Base-by-base conservation (phyloP, 64 coral and sea anemone genomes). In the Pachyseris speciosa region DNA sequence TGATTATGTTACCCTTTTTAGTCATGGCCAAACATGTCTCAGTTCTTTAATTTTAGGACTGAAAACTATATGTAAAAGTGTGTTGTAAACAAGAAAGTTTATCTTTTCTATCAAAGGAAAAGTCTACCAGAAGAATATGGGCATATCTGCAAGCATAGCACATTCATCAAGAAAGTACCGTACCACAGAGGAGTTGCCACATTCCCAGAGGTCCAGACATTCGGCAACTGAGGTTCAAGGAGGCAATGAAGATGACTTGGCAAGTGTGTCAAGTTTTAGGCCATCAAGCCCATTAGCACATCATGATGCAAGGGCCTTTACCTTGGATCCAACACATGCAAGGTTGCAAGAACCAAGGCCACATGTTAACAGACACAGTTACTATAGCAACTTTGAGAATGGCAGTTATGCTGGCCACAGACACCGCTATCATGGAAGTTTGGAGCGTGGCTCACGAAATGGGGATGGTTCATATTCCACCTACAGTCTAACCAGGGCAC, bases 61-160 rank as follows among this genome's bases (percentile, higher is more conserved):
- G n/a, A n/a, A n/a, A n/a, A n/a, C n/a, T n/a, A n/a, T n/a, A n/a
- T n/a, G n/a, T n/a, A n/a, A n/a, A n/a, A n/a, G n/a, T n/a, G n/a
- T n/a, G n/a, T n/a, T n/a, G n/a, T n/a, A n/a, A n/a, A n/a, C n/a
- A n/a, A n/a, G n/a, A n/a, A n/a, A n/a, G n/a, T n/a, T n/a, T n/a
- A 10, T 48, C 3, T 63, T 43, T 59, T 37, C 25, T 48, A 83
- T 44, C 28, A 44, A 37, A 33, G 24, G 29, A 76, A 84, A 13
- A 17, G 61, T 1, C 53, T 48, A 33, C 41, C 37, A 22, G 13
- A 58, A 10, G 72, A 48, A 12, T 12, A 97, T 97, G 95, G 95
- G 95, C 6, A 72, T 89, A 40, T 97, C 95, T 63, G 95, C 95
- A 90, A 97, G 95, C 29, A 97, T 97, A 75, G 91, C 91, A 41